A percentile compares a stretch with the other conserved stretches of the same genome.
Conservation (phyloP, 2,888 invertebrate genomes). For the Onchidella celtica region DNA sequence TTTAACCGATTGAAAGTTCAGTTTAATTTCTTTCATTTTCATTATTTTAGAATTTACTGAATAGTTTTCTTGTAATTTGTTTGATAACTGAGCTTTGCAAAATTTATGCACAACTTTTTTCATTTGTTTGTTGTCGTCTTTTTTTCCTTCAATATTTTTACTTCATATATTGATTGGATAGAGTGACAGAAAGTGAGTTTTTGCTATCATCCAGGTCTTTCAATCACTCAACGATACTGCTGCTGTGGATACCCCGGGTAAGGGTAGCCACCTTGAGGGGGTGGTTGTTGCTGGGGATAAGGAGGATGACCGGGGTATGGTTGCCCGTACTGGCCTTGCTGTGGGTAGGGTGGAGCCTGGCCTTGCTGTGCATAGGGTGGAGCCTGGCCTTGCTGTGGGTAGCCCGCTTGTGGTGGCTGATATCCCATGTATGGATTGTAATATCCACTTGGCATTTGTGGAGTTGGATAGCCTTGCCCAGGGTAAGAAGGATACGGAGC, state of each 20-base stretch:
- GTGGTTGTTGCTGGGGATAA: conserved; percentile 46
- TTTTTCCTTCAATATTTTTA: too few species aligned
- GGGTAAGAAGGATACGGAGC: conserved; percentile 63
- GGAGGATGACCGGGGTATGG: conserved; percentile 51
- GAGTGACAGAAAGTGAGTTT: too few species aligned
- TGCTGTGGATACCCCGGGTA: conserved; percentile 49
- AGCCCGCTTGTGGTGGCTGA: conserved; percentile 52
- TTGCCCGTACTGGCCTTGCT: conserved; percentile 27
- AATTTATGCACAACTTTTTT: too few species aligned
- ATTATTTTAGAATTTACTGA: too few species aligned
- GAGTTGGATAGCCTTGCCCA: conserved; percentile 56
- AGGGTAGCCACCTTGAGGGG: conserved; percentile 39
- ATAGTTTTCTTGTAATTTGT: too few species aligned
- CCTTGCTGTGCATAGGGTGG: conserved; percentile 47
- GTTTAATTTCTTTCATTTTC: too few species aligned
- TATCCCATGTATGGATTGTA: conserved; percentile 71
- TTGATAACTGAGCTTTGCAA: too few species aligned
- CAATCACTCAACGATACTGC: conserved; percentile 48
- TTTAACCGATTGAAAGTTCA: too few species aligned
- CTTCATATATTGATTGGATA: too few species aligned
- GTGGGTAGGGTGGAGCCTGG: conserved; percentile 56
- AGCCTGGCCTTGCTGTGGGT: conserved; percentile 51
- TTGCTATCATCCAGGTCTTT: too few species aligned
- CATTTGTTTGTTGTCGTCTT: too few species aligned
- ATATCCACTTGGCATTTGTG: conserved; percentile 67